A percentile compares a stretch with the other conserved stretches of the same genome.
Evolutionary conservation across 2,888 invertebrate genomes (phyloP).

Genomic region (Lepidochrysops patricia): DNA sequence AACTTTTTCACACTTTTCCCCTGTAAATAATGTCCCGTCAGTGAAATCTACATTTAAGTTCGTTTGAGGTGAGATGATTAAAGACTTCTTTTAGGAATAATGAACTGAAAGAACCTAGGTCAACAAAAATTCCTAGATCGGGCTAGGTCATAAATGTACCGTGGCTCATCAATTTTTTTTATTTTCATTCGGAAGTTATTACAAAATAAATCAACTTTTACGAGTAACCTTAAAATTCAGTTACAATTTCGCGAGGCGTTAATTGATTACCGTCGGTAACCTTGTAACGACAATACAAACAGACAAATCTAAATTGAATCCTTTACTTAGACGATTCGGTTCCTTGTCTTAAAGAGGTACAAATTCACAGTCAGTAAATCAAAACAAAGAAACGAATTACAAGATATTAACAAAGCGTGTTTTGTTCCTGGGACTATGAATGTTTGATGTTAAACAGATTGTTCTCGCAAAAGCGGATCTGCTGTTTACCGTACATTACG

Average conservation of each 20-base stretch:
- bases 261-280: neutral
- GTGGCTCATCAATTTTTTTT: no score
- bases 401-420: neutral
- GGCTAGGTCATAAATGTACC: no score
- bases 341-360: no score
- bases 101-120: neutral
- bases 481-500: neutral
- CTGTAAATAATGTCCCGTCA: neutral
- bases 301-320: no score
- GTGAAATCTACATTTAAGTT: neutral
- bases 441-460: neutral
- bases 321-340: no score
- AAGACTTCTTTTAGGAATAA: neutral
- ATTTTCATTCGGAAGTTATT: no score
- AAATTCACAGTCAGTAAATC: neutral
- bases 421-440: constrained; percentile 4
- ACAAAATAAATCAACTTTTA: no score
- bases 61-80: neutral
- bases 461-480: neutral
- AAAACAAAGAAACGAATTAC: neutral
- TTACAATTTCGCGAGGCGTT: neutral
- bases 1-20: neutral
- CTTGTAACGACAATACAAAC: no score
- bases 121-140: neutral
- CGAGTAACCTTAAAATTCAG: neutral